Evolutionary conservation across 64 coral and sea anemone genomes (phyloP), one percentile per base, ranked within the genome.

Genomic region (Stichodactyla mertensii): DNA sequence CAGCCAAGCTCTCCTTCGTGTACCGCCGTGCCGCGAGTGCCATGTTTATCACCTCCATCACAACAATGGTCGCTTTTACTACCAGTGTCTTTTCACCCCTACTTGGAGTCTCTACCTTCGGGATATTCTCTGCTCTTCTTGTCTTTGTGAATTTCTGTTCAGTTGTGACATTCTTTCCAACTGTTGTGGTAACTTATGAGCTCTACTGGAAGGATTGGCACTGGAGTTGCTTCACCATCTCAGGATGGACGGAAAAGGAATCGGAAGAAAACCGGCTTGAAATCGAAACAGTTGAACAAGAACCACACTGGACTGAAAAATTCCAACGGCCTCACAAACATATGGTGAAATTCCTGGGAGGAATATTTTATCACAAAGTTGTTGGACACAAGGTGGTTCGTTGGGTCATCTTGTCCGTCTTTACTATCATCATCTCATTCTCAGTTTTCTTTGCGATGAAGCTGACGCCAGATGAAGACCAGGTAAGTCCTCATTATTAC

Each of bases 21-120:
- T 98, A 94, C 74, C 88, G 90, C 10, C 59, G 92, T 28, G 96
- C 96, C 4, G 93, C 96, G 0, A 98, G 93, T 9, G 96, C 93
- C 52, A 98, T 94, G 88, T 98, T 98, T 78, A 94, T 94, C 4
- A 98, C 96, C 14, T 98, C 96, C 4, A 89, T 98, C 53, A 98
- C 96, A 6, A 98, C 96, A 13, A 98, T 94, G 64, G 90, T 93
- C 31, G 96, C 96, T 6, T 98, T 98, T 52, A 85, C 93, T 4
- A 94, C 96, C 2, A 98, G 93, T 22, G 96, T 98, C 11, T 94
- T 92, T 52, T 98, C 96, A 13, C 96, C 96, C 2, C 85, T 98
- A 19, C 82, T 98, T 11, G 96, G 92, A 31, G 93, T 98, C 6
- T 98, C 96, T 16, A 94, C 96, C 13, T 98, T 98, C 20, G 96